A percentile compares a stretch with the other conserved stretches of the same genome.
Evolutionary conservation across 2,888 invertebrate species (phyloP).

Genomic region (Venusia cambrica): DNA sequence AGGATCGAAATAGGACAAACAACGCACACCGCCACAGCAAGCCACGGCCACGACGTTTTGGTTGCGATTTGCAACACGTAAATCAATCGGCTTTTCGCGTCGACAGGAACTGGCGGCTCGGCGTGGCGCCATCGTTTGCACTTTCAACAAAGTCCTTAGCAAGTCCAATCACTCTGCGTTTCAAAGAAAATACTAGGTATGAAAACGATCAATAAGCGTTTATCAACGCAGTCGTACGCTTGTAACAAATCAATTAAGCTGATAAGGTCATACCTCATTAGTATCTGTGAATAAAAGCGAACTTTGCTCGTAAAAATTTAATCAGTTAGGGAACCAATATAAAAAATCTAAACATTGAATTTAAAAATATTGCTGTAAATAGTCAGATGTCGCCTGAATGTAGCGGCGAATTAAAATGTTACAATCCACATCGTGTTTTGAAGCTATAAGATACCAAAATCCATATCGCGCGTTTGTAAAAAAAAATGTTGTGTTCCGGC

Average conservation of each 20-base stretch:
- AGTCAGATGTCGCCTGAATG: no score
- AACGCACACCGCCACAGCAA: slow-evolving; percentile 14
- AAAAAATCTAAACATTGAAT: no score
- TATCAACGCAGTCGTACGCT: slow-evolving; percentile 6
- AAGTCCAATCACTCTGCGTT: not conserved
- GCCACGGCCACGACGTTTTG: slow-evolving; percentile 9
- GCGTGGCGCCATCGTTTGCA: slow-evolving; percentile 17
- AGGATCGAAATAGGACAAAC: slow-evolving; percentile 14
- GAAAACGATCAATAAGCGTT: not conserved
- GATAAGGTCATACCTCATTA: slow-evolving; percentile 8
- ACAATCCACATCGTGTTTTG: no score
- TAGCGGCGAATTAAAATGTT: no score
- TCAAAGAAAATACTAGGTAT: no score
- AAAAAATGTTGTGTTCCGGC: no score
- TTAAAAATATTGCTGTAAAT: no score
- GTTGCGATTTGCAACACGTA: slow-evolving; percentile 26
- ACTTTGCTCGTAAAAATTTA: no score
- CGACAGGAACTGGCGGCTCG: slow-evolving; percentile 19
- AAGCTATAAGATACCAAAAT: no score
- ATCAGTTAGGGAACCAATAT: no score
- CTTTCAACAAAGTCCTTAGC: slow-evolving; percentile 14
- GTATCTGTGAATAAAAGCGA: no score
- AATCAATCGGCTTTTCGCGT: slow-evolving; percentile 31
- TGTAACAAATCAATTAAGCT: slow-evolving; percentile 7
- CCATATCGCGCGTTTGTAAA: no score